These are phyloP conservation scores for Bucorvus abyssinicus DNA, from an alignment of 2,797 vertebrate genomes.

Conservation along the genomic window DNA sequence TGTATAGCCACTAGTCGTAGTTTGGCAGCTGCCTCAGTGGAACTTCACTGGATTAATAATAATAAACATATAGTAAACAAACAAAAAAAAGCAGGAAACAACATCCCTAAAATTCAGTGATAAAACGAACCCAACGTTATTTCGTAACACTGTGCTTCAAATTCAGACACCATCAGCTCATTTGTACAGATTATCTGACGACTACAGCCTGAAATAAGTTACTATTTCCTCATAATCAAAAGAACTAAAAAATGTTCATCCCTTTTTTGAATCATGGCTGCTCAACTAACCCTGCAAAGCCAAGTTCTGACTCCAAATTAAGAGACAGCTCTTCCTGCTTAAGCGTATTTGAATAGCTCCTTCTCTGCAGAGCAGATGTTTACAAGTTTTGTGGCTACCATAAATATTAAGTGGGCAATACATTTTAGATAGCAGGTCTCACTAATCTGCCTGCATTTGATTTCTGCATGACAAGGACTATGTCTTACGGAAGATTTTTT, in stretches of 20 bases:
- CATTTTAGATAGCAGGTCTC: constrained; percentile 46
- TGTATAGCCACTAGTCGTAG: background rate
- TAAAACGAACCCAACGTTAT: background rate
- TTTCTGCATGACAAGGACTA: background rate
- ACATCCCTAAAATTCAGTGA: background rate
- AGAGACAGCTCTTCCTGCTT: constrained; percentile 21
- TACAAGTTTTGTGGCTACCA: constrained; percentile 48
- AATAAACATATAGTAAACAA: background rate
- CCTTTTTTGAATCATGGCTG: constrained; percentile 28
- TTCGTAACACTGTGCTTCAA: background rate
- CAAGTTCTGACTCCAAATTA: constrained; percentile 15
- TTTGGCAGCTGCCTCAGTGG: background rate
- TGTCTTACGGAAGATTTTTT: background rate
- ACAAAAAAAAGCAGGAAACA: background rate
- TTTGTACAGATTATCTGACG: background rate
- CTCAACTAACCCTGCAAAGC: constrained; percentile 23
- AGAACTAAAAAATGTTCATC: background rate
- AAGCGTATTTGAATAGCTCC: constrained; percentile 38
- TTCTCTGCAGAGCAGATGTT: constrained; percentile 62
- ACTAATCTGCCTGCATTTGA: constrained; percentile 57
- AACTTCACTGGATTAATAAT: background rate
- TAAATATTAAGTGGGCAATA: constrained; percentile 56
- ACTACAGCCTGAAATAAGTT: background rate
- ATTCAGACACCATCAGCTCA: background rate
- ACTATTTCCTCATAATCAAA: background rate